phyloP scores from a whole-genome alignment of 2,888 invertebrate species.

The Ornithoptera alexandrae region DNA sequence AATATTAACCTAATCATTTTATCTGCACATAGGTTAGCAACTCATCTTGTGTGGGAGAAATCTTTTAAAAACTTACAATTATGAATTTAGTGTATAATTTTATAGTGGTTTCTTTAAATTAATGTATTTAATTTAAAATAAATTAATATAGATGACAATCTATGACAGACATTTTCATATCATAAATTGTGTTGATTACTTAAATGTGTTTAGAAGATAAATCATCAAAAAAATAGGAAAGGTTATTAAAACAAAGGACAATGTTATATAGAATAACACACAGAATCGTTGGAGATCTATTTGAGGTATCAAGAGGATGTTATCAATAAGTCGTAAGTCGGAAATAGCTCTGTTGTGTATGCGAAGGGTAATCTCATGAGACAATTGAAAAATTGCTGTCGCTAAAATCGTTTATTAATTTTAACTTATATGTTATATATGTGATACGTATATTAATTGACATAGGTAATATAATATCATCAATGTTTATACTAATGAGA shows the following conservation, averaged over 20 bases:
- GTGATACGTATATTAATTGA: slow-evolving; percentile 17
- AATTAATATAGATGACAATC: no score
- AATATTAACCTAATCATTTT: no score
- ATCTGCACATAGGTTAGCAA: no score
- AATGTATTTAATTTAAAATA: no score
- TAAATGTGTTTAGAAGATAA: no score
- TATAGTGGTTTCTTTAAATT: no score
- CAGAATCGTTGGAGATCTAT: slow-evolving; percentile 35
- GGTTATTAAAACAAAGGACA: neutral
- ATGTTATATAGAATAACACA: neutral
- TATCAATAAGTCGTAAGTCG: slow-evolving; percentile 47
- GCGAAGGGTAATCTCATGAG: slow-evolving; percentile 56
- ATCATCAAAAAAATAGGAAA: no score
- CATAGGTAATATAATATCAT: slow-evolving; percentile 35
- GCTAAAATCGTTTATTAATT: slow-evolving; percentile 30
- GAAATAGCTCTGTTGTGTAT: slow-evolving; percentile 52
- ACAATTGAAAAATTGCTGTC: slow-evolving; percentile 62
- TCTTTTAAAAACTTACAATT: no score
- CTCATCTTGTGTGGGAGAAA: no score
- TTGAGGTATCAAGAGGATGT: slow-evolving; percentile 51
- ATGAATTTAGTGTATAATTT: no score
- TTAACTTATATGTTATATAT: slow-evolving; percentile 33
- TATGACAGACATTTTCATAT: no score
- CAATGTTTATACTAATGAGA: slow-evolving; percentile 72
- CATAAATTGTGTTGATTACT: no score